Evolutionary conservation across 2,888 invertebrate genomes (phyloP).

Genomic region (Nycteola revayana): DNA sequence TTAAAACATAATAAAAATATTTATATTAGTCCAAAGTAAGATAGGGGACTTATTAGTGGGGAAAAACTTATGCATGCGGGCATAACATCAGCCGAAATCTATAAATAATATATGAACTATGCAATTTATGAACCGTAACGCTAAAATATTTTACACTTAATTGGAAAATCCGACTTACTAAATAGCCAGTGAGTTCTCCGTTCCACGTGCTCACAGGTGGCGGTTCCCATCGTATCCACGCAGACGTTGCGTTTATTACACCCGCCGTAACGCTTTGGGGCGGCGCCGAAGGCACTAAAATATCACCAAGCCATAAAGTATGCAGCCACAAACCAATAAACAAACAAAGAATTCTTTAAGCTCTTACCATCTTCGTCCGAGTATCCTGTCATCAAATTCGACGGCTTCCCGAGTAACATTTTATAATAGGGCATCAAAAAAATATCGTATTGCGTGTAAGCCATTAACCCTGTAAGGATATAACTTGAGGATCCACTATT

Average conservation of each 20-base stretch:
- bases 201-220: conserved; percentile 89
- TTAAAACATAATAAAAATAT: too few species aligned
- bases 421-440: conserved; percentile 95
- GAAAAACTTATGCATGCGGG: too few species aligned
- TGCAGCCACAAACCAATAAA: conserved; percentile 25
- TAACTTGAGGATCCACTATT: conserved; percentile 88
- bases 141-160: not conserved
- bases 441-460: conserved; percentile 95
- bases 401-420: conserved; percentile 94
- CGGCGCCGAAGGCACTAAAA: conserved; percentile 88
- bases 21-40: too few species aligned
- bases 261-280: conserved; percentile 90
- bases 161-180: conserved; percentile 82
- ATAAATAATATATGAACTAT: too few species aligned
- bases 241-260: conserved; percentile 91
- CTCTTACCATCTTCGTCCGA: conserved; percentile 91
- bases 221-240: conserved; percentile 91
- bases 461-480: conserved; percentile 88
- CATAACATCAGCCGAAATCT: too few species aligned
- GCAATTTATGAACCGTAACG: not conserved
- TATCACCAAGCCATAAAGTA: conserved; percentile 38
- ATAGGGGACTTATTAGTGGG: too few species aligned
- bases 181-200: conserved; percentile 92
- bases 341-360: conserved; percentile 6
- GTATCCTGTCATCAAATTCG: conserved; percentile 92